A percentile compares a stretch with the other conserved stretches of the same genome.
Evolutionary conservation across 2,797 vertebrate species (phyloP).

Genomic region (Poecilia velifera): DNA sequence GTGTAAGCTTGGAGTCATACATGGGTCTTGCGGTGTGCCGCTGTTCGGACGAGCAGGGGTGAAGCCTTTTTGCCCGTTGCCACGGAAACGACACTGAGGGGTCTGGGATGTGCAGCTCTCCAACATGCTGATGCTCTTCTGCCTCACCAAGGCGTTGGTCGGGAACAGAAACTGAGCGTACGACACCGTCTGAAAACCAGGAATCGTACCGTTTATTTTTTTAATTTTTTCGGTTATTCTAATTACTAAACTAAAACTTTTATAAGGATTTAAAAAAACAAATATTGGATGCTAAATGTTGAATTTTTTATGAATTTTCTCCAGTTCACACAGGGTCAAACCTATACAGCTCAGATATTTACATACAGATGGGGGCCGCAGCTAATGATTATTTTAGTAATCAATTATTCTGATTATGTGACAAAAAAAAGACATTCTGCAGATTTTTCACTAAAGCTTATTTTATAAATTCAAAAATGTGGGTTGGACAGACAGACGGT

Average conservation of each 20-base stretch:
- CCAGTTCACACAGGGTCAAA: neutral
- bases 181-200: slow-evolving; percentile 88
- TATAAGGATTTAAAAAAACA: neutral
- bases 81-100: slow-evolving; percentile 75
- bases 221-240: too few species aligned
- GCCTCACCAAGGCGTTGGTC: slow-evolving; percentile 90
- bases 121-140: slow-evolving; percentile 79
- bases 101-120: slow-evolving; percentile 75
- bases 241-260: neutral
- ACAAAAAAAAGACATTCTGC: too few species aligned
- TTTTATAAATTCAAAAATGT: too few species aligned
- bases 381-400: too few species aligned
- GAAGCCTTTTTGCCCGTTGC: slow-evolving; percentile 78
- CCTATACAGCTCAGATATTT: neutral
- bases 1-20: slow-evolving; percentile 52
- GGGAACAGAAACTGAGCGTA: slow-evolving; percentile 94
- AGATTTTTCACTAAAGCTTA: too few species aligned
- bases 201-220: neutral
- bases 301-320: neutral
- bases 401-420: too few species aligned
- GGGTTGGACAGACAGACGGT: too few species aligned
- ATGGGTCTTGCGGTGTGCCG: slow-evolving; percentile 63
- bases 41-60: slow-evolving; percentile 74
- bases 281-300: neutral
- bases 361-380: neutral